Conservation (phyloP, 2,797 vertebrate species). For the Yasuhikotakia modesta region DNA sequence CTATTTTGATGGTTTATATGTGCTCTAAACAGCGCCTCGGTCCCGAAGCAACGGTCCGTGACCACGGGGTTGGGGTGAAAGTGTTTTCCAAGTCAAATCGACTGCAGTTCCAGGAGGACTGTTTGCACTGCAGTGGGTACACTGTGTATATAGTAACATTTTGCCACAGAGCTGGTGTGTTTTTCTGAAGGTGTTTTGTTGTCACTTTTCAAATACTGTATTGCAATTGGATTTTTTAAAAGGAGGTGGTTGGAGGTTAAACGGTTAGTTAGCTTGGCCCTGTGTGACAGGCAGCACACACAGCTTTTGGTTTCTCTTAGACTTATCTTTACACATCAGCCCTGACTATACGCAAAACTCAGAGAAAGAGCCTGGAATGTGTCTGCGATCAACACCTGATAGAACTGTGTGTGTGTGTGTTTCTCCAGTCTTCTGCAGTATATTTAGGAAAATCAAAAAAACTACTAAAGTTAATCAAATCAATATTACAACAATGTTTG, state of each 20-base stretch:
- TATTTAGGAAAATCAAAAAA: slow-evolving; percentile 1
- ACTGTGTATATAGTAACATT: slow-evolving; percentile 17
- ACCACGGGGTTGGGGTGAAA: slow-evolving; percentile 77
- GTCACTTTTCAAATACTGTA: not conserved
- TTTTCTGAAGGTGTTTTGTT: not conserved
- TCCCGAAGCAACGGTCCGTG: slow-evolving; percentile 83
- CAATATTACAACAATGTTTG: not conserved
- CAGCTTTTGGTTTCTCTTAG: slow-evolving; percentile 13
- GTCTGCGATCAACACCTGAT: slow-evolving; percentile 30
- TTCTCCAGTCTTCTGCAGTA: not conserved
- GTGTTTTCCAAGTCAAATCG: slow-evolving; percentile 85
- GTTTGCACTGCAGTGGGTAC: slow-evolving; percentile 65
- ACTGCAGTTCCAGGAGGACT: slow-evolving; percentile 64
- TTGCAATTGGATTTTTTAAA: not conserved
- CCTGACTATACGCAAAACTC: slow-evolving; percentile 18
- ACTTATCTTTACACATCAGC: slow-evolving; percentile 6
- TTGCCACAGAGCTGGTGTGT: slow-evolving; percentile 7
- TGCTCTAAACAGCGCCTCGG: slow-evolving; percentile 73
- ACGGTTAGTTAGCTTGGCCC: slow-evolving; percentile 1
- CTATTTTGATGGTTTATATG: slow-evolving; percentile 76
- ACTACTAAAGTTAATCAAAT: not conserved
- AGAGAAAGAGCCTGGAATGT: not conserved
- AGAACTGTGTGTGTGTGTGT: not conserved
- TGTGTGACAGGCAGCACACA: not conserved
- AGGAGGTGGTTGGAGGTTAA: too few species aligned